phyloP scores from a whole-genome alignment of 1,140 invertebrate genomes.

The Plutomurus gul region DNA sequence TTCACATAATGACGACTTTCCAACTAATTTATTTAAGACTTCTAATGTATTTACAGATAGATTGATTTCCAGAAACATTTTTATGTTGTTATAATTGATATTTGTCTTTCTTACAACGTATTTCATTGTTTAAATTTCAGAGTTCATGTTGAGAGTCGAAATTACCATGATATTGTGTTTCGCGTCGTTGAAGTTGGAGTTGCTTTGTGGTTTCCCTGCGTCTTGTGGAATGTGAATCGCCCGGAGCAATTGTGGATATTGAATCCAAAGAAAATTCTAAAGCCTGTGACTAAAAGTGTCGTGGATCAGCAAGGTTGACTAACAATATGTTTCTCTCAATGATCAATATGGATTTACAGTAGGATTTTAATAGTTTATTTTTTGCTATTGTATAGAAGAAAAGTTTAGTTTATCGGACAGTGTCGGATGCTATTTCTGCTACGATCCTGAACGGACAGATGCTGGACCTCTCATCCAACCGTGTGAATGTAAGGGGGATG shows the following conservation, averaged over 20 bases:
- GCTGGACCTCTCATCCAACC: slow-evolving; percentile 81
- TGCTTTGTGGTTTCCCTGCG: slow-evolving; percentile 91
- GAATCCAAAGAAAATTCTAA: slow-evolving; percentile 84
- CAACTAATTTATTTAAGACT: neutral
- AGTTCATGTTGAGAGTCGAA: slow-evolving; percentile 83
- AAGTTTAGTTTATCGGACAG: slow-evolving; percentile 46
- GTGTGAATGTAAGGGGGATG: slow-evolving; percentile 87
- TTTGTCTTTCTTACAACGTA: too few relatives aligned
- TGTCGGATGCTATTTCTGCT: slow-evolving; percentile 91
- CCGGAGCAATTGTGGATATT: slow-evolving; percentile 93
- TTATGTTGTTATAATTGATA: too few relatives aligned
- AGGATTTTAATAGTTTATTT: neutral
- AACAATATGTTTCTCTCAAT: neutral
- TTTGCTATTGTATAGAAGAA: slow-evolving; percentile 20
- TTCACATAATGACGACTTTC: neutral
- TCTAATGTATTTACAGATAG: too few relatives aligned
- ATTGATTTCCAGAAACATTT: too few relatives aligned
- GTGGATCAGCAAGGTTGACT: slow-evolving; percentile 24
- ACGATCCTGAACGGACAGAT: slow-evolving; percentile 78
- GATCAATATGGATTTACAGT: neutral
- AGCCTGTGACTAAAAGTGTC: slow-evolving; percentile 55
- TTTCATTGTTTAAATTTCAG: slow-evolving; percentile 61
- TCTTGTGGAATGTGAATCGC: slow-evolving; percentile 89
- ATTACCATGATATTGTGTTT: slow-evolving; percentile 89
- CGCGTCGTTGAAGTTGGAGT: slow-evolving; percentile 91